These are phyloP conservation scores for Mormoops blainvillei DNA, from an alignment of 2,113 vertebrate species.

Conservation along the genomic window DNA sequence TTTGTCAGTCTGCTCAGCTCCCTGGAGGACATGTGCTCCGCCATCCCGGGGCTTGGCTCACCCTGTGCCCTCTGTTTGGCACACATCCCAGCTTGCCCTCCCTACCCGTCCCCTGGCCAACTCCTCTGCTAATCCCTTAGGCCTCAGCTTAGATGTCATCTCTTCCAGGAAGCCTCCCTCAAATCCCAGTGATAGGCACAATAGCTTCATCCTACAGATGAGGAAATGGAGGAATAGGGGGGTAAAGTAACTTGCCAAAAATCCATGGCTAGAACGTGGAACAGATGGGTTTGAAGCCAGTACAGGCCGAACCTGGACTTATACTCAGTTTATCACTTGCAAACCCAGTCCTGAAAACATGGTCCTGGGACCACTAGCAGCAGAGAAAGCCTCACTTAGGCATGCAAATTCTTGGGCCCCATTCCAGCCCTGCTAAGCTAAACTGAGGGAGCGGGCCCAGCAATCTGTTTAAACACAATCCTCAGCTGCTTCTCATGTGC, in stretches of 20 bases:
- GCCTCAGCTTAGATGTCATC: not conserved
- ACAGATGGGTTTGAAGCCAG: not conserved
- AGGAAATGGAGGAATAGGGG: not conserved
- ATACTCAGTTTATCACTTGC: not conserved
- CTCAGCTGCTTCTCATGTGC: not conserved
- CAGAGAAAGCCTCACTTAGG: not conserved
- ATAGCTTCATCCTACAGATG: not conserved
- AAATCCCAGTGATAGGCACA: not conserved
- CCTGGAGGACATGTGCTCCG: not conserved
- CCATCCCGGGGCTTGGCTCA: not conserved
- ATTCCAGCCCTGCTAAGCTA: not conserved
- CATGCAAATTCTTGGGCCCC: not conserved
- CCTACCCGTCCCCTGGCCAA: not conserved
- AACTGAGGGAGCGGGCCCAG: not conserved
- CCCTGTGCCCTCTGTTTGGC: not conserved
- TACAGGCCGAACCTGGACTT: not conserved
- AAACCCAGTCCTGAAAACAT: not conserved
- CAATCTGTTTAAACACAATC: not conserved
- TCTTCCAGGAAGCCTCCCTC: not conserved
- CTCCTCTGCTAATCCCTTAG: not conserved
- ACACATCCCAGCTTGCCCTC: not conserved
- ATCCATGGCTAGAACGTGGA: not conserved
- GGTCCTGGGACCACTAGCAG: not conserved
- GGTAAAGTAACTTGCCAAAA: not conserved
- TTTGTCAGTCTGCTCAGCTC: not conserved